Base-by-base conservation (phyloP, 2,888 invertebrate genomes). In the Drosophila falleni region DNA sequence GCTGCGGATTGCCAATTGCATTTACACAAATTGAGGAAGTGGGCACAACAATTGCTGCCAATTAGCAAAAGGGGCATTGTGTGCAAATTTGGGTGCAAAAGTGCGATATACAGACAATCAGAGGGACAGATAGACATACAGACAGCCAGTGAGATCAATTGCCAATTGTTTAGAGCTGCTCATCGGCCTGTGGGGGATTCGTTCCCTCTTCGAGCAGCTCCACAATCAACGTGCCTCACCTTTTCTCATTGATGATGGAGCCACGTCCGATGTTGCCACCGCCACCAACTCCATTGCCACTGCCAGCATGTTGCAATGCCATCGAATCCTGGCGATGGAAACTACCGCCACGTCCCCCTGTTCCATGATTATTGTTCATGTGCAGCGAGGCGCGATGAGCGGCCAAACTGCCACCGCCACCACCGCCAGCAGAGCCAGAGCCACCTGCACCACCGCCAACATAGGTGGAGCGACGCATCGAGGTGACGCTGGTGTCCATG, bases 211-310 rank as follows among this genome's bases (percentile, higher is more conserved):
- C 85, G 77, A 90, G 82, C 80, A 90, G 84, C 64, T 88, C 78
- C 78, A 89, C 86, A 66, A 86, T 74, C 60, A 89, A 82, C 69
- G 90, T 91, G 71, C 90, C 92, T 92, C 92, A 92, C 92, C 92
- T 92, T 75, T 92, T 92, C 71, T 92, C 92, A 78, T 87, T 90
- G 64, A 91, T 68, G 50, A 91, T 81, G 56, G 90, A 87, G 67
- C 87, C 87, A 46, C 92, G 90, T 35, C 90, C 87, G 62, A 85
- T 69, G 42, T 51, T 63, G 44, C 56, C 39, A 9, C 65, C 77
- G 49, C 62, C 73, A 49, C 62, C 73, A 49, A 37, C 63, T 31
- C 65, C 64, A 1, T 63, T 74, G 13, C 72, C 72, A 51, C 62
- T 65, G 31, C 73, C 73, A 29, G 49, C 86, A 46, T 91, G 90